A percentile compares a stretch with the other conserved stretches of the same genome.
These are phyloP conservation scores for Ypsolopha sequella DNA, from an alignment of 2,888 invertebrate genomes.

Conservation along the genomic window DNA sequence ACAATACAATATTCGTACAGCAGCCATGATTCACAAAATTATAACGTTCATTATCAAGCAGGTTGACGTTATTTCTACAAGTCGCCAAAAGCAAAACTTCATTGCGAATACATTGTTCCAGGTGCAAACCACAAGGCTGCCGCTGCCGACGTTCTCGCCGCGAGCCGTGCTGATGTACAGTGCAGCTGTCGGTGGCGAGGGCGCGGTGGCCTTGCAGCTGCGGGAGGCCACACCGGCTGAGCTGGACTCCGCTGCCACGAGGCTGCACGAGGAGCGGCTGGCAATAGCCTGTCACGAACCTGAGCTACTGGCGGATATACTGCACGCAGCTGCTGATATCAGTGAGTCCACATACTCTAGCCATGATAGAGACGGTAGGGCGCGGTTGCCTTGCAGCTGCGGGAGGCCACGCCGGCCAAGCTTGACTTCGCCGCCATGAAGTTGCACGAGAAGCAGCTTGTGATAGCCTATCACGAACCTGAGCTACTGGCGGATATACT, in stretches of 20 bases:
- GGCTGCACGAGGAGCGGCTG: slow-evolving; percentile 74
- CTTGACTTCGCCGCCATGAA: slow-evolving; percentile 50
- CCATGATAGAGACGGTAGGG: too few relatives aligned
- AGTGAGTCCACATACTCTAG: slow-evolving; percentile 25
- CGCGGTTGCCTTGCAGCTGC: slow-evolving; percentile 25
- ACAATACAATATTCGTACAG: too few relatives aligned
- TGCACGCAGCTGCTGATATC: slow-evolving; percentile 74
- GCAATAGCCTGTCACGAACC: slow-evolving; percentile 82
- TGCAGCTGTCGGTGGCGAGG: slow-evolving; percentile 74
- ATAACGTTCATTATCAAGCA: neutral
- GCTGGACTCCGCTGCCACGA: slow-evolving; percentile 49
- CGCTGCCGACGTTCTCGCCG: slow-evolving; percentile 64
- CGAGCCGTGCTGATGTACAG: slow-evolving; percentile 79
- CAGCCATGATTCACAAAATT: too few relatives aligned
- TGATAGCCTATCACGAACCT: slow-evolving; percentile 81
- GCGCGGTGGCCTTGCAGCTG: slow-evolving; percentile 72
- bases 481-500: slow-evolving; percentile 80
- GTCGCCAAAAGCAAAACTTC: neutral
- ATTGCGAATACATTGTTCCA: slow-evolving; percentile 12
- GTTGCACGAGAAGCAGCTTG: slow-evolving; percentile 75
- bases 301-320: slow-evolving; percentile 79
- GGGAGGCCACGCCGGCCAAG: slow-evolving; percentile 68
- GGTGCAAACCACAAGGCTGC: slow-evolving; percentile 64
- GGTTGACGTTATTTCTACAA: too few relatives aligned
- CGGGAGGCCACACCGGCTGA: slow-evolving; percentile 69